Base-by-base conservation (phyloP, 1,140 invertebrate species). In the Heliothis subflexa region DNA sequence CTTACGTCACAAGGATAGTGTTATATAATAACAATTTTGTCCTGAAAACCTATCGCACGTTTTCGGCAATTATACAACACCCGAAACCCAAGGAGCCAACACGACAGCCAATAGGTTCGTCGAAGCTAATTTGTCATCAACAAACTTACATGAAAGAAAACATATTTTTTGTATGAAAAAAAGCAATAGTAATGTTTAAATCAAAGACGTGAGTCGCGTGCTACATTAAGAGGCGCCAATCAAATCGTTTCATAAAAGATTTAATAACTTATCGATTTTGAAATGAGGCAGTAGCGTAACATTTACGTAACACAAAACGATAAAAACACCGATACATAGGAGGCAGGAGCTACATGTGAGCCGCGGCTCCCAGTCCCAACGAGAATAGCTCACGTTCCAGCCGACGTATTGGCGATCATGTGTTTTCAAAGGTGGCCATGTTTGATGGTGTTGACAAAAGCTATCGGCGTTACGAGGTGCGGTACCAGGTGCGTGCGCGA, bases 211-310 rank as follows among this genome's bases (percentile, higher is more conserved):
- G 18, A 79, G 70, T 25, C 55, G 54, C 12, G 49, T 47, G n/a
- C 33, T 77, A 40, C 16, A 66, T 40, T 68, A 16, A 70, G 45
- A 75, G 55, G 47, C 50, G 62, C 47, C 76, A 79, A 81, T 75
- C 72, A 80, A 83, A 85, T 78, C 52, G 70, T 50, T 76, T 52
- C 73, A 75, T 78, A 81, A 40, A 72, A 82, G 77, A 82, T 83
- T 85, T 86, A 83, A 89, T 88, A 89, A 85, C 84, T 83, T 93
- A 94, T 94, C 85, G 91, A 94, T 94, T 91, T 85, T 81, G 78
- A 84, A 83, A 85, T 75, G 33, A 9, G 70, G n/a, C 71, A 73
- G 72, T 73, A 84, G 81, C 83, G 81, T 78, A 81, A 50, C 79
- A 83, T 92, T 93, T 91, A 92, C 89, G 88, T 92, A 92, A 93